phyloP scores from a whole-genome alignment of 64 coral and sea anemone genomes.

The Pocillopora damicornis region DNA sequence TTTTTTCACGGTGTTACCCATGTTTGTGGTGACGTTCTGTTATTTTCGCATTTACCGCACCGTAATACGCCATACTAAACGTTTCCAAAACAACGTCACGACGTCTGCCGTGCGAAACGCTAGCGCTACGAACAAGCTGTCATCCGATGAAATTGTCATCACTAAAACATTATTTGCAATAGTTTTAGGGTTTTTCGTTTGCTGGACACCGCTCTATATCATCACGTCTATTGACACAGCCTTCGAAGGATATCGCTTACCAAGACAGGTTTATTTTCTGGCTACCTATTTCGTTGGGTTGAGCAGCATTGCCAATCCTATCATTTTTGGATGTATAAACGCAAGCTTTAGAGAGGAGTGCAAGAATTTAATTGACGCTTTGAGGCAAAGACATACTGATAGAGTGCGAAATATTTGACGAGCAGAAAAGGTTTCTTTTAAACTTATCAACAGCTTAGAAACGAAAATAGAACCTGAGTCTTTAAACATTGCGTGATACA shows the following conservation, averaged over 20 bases:
- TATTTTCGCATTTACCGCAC: neutral
- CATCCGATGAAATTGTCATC: neutral
- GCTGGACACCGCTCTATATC: slow-evolving; percentile 12
- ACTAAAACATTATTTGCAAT: slow-evolving; percentile 27
- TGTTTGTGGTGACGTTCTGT: neutral
- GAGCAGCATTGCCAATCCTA: slow-evolving; percentile 5
- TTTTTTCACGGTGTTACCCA: slow-evolving; percentile 17
- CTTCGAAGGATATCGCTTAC: neutral
- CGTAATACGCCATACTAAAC: neutral
- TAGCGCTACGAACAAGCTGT: neutral
- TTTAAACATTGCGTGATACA: too few species aligned
- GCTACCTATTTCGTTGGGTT: neutral
- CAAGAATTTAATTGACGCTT: neutral
- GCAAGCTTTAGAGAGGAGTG: slow-evolving; percentile 6
- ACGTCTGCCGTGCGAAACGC: neutral
- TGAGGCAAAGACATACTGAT: neutral
- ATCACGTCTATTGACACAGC: slow-evolving; percentile 13
- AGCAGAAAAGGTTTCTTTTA: neutral
- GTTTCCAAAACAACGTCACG: neutral
- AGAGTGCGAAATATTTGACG: neutral
- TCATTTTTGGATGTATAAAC: slow-evolving; percentile 27
- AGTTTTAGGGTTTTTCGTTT: slow-evolving; percentile 5
- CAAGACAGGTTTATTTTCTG: neutral
- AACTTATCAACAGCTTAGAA: too few species aligned
- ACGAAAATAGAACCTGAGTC: too few species aligned